A percentile compares a stretch with the other conserved stretches of the same genome.
phyloP scores from a whole-genome alignment of 2,797 vertebrate species.

The Benthosema pterotum region DNA sequence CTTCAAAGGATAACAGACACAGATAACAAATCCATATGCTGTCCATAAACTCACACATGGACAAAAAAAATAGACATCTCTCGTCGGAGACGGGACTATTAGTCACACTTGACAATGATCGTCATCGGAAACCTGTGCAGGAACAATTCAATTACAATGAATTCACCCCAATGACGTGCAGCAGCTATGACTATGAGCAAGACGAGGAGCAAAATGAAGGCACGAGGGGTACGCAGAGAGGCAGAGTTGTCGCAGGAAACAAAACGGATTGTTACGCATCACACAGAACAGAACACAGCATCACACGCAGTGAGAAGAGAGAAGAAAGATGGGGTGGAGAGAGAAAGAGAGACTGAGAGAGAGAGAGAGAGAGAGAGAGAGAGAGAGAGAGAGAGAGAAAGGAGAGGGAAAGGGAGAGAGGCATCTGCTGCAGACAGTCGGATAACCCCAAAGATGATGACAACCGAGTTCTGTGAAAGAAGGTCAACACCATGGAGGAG shows the following conservation, averaged over 20 bases:
- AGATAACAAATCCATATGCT: conserved; percentile 61
- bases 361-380: conserved; percentile 5
- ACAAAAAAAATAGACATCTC: conserved; percentile 9
- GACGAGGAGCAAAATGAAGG: neutral
- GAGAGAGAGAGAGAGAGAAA: conserved; percentile 3
- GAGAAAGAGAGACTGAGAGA: neutral
- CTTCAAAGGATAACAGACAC: conserved; percentile 69
- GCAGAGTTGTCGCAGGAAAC: neutral
- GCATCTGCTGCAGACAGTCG: neutral
- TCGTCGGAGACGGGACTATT: conserved; percentile 21
- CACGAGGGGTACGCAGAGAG: neutral
- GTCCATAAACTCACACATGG: conserved; percentile 51
- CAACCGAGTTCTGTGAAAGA: too few species aligned
- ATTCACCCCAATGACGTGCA: conserved; percentile 58
- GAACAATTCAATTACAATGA: conserved; percentile 33
- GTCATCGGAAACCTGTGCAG: conserved; percentile 21
- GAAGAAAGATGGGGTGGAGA: neutral
- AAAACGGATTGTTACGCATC: neutral
- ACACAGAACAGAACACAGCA: too few species aligned
- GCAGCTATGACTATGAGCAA: neutral
- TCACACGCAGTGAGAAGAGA: neutral
- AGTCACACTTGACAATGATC: conserved; percentile 38
- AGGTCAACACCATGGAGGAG: too few species aligned
- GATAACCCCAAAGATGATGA: neutral
- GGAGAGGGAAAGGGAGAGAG: conserved; percentile 13